Conservation (phyloP, 2,113 vertebrate species). For the Peromyscus polionotus region DNA sequence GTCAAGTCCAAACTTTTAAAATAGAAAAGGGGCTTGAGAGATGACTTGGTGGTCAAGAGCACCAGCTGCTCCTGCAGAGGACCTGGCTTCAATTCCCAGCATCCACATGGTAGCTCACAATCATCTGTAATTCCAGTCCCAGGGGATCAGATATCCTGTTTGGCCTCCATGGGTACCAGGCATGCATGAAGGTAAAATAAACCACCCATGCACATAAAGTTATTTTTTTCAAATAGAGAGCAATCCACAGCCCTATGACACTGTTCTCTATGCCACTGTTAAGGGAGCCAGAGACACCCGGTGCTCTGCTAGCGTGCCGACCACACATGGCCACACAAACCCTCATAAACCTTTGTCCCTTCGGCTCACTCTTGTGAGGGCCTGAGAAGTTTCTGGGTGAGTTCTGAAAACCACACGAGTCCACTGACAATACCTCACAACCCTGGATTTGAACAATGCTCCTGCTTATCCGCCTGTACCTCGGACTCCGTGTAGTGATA, state of each 20-base stretch:
- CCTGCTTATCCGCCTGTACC: conserved; percentile 80
- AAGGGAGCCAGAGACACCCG: background rate
- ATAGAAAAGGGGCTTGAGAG: background rate
- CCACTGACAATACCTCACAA: background rate
- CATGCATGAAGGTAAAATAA: background rate
- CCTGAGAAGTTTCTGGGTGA: background rate
- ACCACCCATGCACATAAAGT: background rate
- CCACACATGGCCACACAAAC: background rate
- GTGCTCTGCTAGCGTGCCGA: background rate
- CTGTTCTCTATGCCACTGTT: no score
- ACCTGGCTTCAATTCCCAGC: background rate
- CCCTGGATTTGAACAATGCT: background rate
- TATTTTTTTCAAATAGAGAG: background rate
- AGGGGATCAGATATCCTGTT: background rate
- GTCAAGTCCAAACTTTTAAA: background rate
- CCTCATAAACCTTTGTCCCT: background rate
- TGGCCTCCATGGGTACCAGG: background rate
- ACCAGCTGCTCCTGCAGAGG: background rate
- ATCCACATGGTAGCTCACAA: background rate
- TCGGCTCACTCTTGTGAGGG: background rate
- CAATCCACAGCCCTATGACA: background rate
- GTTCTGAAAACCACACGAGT: background rate
- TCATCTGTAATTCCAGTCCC: background rate
- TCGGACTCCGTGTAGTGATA: conserved; percentile 96
- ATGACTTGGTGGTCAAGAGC: background rate